Evolutionary conservation across 1,140 invertebrate species (phyloP).

Genomic region (Meloidogyne hapla): DNA sequence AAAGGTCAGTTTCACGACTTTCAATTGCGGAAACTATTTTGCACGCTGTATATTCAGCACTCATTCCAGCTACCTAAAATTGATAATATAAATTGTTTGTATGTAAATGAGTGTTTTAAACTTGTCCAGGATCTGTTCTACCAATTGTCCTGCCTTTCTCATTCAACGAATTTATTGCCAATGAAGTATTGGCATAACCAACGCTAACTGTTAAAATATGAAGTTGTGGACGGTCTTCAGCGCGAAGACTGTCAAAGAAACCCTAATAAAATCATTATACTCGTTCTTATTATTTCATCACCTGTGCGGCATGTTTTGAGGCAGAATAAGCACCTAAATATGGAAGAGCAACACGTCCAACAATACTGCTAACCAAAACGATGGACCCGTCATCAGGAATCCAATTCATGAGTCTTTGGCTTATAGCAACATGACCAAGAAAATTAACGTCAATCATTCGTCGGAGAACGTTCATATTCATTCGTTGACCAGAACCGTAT

Average conservation of each 20-base stretch:
- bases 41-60: conserved; percentile 31
- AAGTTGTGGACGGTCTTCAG: conserved; percentile 63
- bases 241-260: conserved; percentile 38
- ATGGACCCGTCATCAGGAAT: conserved; percentile 77
- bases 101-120: neutral
- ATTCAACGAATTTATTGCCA: conserved; percentile 47
- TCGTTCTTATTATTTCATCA: neutral
- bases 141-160: conserved; percentile 41
- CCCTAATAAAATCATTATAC: conserved; percentile 31
- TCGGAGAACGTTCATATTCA: conserved; percentile 73
- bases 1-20: conserved; percentile 30
- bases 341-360: conserved; percentile 85
- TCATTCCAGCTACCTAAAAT: neutral
- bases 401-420: conserved; percentile 81
- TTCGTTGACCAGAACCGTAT: conserved; percentile 75
- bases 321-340: conserved; percentile 74
- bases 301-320: conserved; percentile 82
- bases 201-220: conserved; percentile 52
- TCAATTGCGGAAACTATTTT: conserved; percentile 19
- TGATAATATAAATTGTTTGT: neutral
- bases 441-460: conserved; percentile 86
- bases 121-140: conserved; percentile 48
- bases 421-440: conserved; percentile 83
- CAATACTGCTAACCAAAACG: conserved; percentile 83
- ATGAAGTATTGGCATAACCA: conserved; percentile 56